Percentiles rank a stretch among this genome's conserved stretches.
These are phyloP conservation scores for Salminus brasiliensis DNA, from an alignment of 2,113 vertebrate species.

Conservation along the genomic window DNA sequence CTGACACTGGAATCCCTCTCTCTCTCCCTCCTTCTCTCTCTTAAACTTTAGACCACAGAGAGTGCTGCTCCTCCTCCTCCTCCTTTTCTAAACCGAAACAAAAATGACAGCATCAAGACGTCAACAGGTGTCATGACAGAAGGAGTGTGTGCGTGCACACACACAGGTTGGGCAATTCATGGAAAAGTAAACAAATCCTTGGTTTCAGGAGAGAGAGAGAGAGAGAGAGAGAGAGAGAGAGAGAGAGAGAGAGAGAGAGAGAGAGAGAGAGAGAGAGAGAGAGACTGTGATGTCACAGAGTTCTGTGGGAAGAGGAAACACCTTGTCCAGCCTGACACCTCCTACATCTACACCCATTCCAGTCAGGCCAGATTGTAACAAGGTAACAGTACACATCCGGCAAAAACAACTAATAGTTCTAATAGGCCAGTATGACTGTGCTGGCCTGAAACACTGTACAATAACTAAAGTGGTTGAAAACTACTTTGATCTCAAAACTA, in stretches of 20 bases:
- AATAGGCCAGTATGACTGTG: too few species aligned
- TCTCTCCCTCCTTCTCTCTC: not conserved
- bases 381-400: not conserved
- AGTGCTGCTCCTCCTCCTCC: constrained; percentile 14
- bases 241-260: constrained; percentile 20
- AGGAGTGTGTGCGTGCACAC: not conserved
- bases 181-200: constrained; percentile 53
- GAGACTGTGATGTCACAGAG: constrained; percentile 1
- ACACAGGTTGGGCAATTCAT: constrained; percentile 13
- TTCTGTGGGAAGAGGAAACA: constrained; percentile 10
- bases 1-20: constrained; percentile 40
- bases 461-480: not conserved
- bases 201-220: constrained; percentile 30
- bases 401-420: too few species aligned
- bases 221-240: constrained; percentile 17
- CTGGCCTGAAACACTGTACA: not conserved
- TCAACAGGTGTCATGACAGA: constrained; percentile 37
- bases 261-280: constrained; percentile 15
- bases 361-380: not conserved
- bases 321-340: not conserved
- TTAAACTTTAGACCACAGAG: not conserved
- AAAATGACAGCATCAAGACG: constrained; percentile 18
- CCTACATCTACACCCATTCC: not conserved
- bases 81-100: constrained; percentile 30
- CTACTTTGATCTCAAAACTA: not conserved